Conservation (phyloP, 2,888 invertebrate species). For the Macaria notata region DNA sequence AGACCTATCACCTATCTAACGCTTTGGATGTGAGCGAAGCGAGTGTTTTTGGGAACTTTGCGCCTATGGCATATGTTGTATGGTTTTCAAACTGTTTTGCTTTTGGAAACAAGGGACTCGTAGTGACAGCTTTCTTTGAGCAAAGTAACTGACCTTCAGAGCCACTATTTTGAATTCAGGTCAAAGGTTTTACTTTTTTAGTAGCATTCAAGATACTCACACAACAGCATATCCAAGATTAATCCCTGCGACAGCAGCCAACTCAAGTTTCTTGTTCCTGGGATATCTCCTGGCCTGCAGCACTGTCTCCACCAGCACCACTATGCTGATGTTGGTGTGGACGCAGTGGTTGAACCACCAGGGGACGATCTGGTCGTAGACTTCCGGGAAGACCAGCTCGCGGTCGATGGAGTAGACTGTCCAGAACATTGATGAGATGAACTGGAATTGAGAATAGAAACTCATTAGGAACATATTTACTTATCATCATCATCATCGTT, state of each 20-base stretch:
- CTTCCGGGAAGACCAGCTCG: slow-evolving; percentile 79
- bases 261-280: slow-evolving; percentile 50
- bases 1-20: too few species aligned
- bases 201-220: slow-evolving; percentile 48
- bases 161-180: too few species aligned
- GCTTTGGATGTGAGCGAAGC: too few species aligned
- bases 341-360: slow-evolving; percentile 83
- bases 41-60: too few species aligned
- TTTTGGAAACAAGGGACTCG: too few species aligned
- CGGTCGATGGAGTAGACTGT: slow-evolving; percentile 75
- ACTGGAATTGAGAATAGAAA: slow-evolving; percentile 52
- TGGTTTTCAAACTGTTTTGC: too few species aligned
- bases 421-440: slow-evolving; percentile 81
- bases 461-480: too few species aligned
- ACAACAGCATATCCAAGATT: slow-evolving; percentile 61
- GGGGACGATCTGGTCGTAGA: slow-evolving; percentile 77
- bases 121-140: too few species aligned
- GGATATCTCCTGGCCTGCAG: slow-evolving; percentile 61
- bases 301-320: slow-evolving; percentile 71
- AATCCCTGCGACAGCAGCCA: slow-evolving; percentile 41
- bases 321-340: slow-evolving; percentile 77
- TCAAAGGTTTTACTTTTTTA: too few species aligned
- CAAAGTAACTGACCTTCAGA: too few species aligned
- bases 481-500: too few species aligned
- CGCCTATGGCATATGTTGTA: too few species aligned